These are phyloP conservation scores for Glaucomys volans DNA, from an alignment of 2,113 vertebrate genomes.

Conservation along the genomic window DNA sequence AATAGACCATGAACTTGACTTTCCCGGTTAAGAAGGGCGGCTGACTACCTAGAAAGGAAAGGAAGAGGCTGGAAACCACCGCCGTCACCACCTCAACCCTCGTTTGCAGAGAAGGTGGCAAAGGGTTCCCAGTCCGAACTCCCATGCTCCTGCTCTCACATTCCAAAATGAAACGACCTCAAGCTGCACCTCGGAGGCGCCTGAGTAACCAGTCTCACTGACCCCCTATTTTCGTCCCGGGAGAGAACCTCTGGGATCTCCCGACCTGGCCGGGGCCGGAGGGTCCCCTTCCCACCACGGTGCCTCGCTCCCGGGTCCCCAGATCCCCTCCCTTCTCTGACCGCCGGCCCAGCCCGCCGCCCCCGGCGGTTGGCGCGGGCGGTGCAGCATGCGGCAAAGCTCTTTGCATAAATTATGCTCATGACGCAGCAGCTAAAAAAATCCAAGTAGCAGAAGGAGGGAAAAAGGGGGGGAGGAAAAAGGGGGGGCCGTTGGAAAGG, in stretches of 20 bases:
- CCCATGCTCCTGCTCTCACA: not conserved
- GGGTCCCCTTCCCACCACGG: not conserved
- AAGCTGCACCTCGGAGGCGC: not conserved
- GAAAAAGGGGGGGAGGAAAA: constrained; percentile 78
- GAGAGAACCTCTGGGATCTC: not conserved
- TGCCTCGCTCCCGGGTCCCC: constrained; percentile 42
- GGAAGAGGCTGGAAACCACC: not conserved
- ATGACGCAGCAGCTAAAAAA: constrained; percentile 98
- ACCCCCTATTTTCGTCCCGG: not conserved
- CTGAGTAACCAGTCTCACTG: not conserved
- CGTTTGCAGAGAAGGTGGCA: not conserved
- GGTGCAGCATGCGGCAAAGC: constrained; percentile 89
- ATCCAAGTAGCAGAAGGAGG: constrained; percentile 88
- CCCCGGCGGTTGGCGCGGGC: constrained; percentile 79
- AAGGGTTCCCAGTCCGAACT: not conserved
- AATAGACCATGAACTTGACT: not conserved
- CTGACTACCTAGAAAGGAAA: not conserved
- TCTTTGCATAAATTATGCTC: constrained; percentile 99
- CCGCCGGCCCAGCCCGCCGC: constrained; percentile 73
- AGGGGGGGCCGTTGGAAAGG: constrained; percentile 25
- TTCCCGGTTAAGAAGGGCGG: not conserved
- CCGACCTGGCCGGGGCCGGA: not conserved
- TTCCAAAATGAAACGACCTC: not conserved
- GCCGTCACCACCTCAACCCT: not conserved
- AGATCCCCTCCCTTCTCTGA: constrained; percentile 85